Conservation (phyloP, 1,140 invertebrate species). For the Zaprionus taronus region DNA sequence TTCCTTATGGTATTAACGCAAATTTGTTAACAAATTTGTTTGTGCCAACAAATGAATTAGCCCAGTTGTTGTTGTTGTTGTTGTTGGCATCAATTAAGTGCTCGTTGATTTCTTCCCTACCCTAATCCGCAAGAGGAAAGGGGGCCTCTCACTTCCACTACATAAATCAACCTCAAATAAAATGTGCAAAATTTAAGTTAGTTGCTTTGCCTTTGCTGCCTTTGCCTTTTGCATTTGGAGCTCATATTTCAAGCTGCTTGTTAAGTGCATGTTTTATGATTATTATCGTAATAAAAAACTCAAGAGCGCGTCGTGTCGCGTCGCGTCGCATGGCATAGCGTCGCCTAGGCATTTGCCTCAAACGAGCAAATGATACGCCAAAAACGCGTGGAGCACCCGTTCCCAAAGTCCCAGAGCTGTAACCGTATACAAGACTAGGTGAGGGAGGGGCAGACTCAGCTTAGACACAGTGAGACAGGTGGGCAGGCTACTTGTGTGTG, state of each 20-base stretch:
- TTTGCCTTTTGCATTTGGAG: constrained; percentile 39
- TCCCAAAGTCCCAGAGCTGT: constrained; percentile 4
- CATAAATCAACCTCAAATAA: constrained; percentile 73
- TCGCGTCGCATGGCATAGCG: constrained; percentile 22
- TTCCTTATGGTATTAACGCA: constrained; percentile 77
- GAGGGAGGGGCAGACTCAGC: background rate
- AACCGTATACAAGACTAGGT: background rate
- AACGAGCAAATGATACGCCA: constrained; percentile 77
- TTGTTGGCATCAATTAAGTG: constrained; percentile 65
- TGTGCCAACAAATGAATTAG: constrained; percentile 81
- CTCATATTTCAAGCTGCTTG: constrained; percentile 82
- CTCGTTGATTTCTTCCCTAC: constrained; percentile 48
- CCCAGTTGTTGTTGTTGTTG: constrained; percentile 23
- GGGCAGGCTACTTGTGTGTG: background rate
- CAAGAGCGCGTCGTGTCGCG: constrained; percentile 46
- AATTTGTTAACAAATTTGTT: constrained; percentile 83
- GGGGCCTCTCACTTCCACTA: constrained; percentile 13
- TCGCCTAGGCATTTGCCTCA: constrained; percentile 45
- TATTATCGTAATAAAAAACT: constrained; percentile 81
- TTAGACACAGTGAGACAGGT: constrained; percentile 2
- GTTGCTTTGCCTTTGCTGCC: constrained; percentile 27
- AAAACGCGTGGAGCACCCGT: constrained; percentile 24
- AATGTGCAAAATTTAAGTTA: constrained; percentile 79
- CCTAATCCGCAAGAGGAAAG: background rate
- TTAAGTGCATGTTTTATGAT: constrained; percentile 83